A percentile compares a stretch with the other conserved stretches of the same genome.
phyloP scores from a whole-genome alignment of 2,113 vertebrate genomes.

The Paracanthobrama guichenoti region DNA sequence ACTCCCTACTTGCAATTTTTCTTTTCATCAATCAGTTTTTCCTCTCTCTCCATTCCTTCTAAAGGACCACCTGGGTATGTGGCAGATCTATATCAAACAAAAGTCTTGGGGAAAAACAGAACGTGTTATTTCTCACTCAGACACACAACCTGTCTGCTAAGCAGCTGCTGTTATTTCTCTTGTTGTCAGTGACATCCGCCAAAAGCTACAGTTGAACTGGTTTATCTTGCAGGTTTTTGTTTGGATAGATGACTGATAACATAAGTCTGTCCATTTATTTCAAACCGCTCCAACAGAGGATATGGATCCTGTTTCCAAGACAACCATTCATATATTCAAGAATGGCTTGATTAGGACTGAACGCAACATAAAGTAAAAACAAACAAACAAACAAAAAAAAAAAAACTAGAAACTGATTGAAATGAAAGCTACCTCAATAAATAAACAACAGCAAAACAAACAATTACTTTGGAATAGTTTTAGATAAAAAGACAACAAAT shows the following conservation, averaged over 20 bases:
- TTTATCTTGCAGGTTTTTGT: not conserved
- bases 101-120: not conserved
- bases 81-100: slow-evolving; percentile 8
- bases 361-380: slow-evolving; percentile 27
- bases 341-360: slow-evolving; percentile 11
- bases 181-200: not conserved
- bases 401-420: slow-evolving; percentile 11
- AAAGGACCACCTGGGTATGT: not conserved
- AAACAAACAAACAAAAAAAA: too few species aligned
- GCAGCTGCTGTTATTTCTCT: slow-evolving; percentile 36
- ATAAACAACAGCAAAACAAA: slow-evolving; percentile 5
- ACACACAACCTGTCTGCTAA: not conserved
- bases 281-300: slow-evolving; percentile 11
- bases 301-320: slow-evolving; percentile 41
- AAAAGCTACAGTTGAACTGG: not conserved
- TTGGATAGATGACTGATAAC: slow-evolving; percentile 26
- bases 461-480: not conserved
- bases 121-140: slow-evolving; percentile 8
- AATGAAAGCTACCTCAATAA: not conserved
- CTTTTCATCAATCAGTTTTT: not conserved
- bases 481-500: not conserved
- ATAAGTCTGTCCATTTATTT: slow-evolving; percentile 11
- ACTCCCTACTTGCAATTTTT: slow-evolving; percentile 21
- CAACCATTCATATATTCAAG: slow-evolving; percentile 17
- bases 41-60: not conserved